Conservation (phyloP, 1,140 invertebrate genomes). For the Zophobas morio region DNA sequence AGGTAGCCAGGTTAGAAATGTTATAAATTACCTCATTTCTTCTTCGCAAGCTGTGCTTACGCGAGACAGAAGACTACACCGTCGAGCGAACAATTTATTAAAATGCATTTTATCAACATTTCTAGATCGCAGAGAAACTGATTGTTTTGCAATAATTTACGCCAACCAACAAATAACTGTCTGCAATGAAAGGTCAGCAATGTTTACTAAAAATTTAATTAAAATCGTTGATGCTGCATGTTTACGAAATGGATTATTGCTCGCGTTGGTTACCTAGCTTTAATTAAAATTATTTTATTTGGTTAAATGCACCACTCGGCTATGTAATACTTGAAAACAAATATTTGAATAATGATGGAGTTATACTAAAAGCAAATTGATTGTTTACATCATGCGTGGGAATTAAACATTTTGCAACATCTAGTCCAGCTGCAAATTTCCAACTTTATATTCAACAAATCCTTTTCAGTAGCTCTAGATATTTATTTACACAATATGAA, state of each 20-base stretch:
- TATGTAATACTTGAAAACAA: slow-evolving; percentile 31
- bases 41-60: background rate
- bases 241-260: slow-evolving; percentile 1
- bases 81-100: background rate
- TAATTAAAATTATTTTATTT: slow-evolving; percentile 42
- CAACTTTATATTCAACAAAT: slow-evolving; percentile 38
- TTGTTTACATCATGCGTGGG: slow-evolving; percentile 33
- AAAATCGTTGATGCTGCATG: slow-evolving; percentile 5
- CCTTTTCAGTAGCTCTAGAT: background rate
- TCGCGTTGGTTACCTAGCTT: slow-evolving; percentile 1
- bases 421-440: slow-evolving; percentile 20
- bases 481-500: no score
- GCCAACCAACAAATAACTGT: background rate
- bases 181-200: background rate
- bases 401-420: slow-evolving; percentile 35
- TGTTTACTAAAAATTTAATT: slow-evolving; percentile 29
- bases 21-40: slow-evolving; percentile 24
- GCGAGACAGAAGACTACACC: no score
- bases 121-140: background rate
- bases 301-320: slow-evolving; percentile 32
- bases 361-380: slow-evolving; percentile 42
- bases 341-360: slow-evolving; percentile 44
- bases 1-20: slow-evolving; percentile 37
- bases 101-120: background rate
- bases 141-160: background rate